These are phyloP conservation scores for Brachionus paranguensis DNA, from an alignment of 1,140 invertebrate genomes.

Conservation along the genomic window DNA sequence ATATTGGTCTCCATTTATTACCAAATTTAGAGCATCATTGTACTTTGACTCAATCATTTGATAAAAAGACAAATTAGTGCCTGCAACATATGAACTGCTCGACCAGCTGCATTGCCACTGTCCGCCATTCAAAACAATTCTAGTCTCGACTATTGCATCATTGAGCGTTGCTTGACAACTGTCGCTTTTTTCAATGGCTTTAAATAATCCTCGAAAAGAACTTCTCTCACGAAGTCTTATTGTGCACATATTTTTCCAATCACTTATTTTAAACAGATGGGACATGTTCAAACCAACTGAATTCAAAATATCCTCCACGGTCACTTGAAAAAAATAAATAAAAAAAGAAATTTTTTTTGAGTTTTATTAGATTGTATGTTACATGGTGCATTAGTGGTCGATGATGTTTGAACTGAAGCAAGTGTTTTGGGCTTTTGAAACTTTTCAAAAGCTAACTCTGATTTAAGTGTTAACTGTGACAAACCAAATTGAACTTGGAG, in stretches of 20 bases:
- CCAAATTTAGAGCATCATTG: background rate
- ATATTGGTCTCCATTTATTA: background rate
- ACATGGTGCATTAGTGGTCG: background rate
- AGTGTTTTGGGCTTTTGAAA: background rate
- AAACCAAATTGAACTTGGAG: background rate
- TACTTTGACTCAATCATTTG: background rate
- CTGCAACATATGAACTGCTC: background rate
- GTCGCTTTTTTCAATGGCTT: background rate
- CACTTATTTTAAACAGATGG: background rate
- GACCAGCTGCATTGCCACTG: slow-evolving; percentile 17
- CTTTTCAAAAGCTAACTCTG: background rate
- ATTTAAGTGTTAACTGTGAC: background rate
- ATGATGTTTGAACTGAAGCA: background rate
- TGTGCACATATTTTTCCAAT: background rate
- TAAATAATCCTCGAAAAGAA: background rate
- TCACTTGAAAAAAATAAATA: background rate
- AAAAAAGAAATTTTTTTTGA: background rate
- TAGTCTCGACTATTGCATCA: slow-evolving; percentile 2
- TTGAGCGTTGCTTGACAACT: background rate
- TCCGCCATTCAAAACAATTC: background rate
- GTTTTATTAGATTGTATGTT: background rate
- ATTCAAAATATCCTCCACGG: background rate
- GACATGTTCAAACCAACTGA: background rate
- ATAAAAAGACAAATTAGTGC: background rate
- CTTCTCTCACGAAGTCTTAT: background rate